Conservation (phyloP, 2,113 vertebrate species). For the Neofelis nebulosa region DNA sequence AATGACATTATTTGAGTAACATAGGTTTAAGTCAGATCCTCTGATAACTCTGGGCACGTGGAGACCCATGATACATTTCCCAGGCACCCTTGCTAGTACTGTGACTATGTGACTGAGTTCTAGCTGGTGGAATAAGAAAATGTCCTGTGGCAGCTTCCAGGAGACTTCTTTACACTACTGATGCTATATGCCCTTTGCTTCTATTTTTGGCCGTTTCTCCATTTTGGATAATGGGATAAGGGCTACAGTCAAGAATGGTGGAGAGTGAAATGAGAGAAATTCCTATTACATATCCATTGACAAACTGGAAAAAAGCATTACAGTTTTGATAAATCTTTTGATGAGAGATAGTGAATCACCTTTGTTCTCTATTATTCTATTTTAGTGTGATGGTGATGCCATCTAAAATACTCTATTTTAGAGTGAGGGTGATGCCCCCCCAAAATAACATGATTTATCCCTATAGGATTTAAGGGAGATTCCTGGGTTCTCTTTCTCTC, state of each 20-base stretch:
- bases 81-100: not conserved
- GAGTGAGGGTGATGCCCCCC: not conserved
- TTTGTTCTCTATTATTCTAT: not conserved
- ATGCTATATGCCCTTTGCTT: not conserved
- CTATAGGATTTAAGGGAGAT: not conserved
- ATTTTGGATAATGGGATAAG: not conserved
- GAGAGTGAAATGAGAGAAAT: conserved; percentile 8
- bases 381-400: not conserved
- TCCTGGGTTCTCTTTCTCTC: not conserved
- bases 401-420: too few relatives aligned
- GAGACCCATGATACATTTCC: not conserved
- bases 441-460: not conserved
- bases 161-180: not conserved
- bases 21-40: not conserved
- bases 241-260: not conserved
- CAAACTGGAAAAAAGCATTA: not conserved
- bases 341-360: not conserved
- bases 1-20: not conserved
- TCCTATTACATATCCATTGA: not conserved
- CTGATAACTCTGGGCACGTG: not conserved
- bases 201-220: not conserved
- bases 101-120: not conserved
- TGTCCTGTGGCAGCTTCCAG: not conserved
- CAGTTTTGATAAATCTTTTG: not conserved
- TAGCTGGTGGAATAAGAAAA: not conserved